phyloP scores from a whole-genome alignment of 2,888 invertebrate species.

The Thalpophila matura region DNA sequence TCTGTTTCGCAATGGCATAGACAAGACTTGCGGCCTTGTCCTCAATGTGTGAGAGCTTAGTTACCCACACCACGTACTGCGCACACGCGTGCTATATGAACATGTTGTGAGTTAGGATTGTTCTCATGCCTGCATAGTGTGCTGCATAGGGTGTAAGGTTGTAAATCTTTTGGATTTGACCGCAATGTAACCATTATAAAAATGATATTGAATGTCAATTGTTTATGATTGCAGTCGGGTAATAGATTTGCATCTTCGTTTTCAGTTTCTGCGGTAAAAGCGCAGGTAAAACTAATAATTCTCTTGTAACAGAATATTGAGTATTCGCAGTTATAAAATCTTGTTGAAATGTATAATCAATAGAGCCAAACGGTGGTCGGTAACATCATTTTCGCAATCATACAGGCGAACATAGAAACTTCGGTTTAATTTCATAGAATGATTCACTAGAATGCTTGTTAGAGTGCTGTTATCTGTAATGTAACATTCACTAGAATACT shows the following conservation, averaged over 20 bases:
- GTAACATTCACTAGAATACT: too few relatives aligned
- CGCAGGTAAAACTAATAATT: too few relatives aligned
- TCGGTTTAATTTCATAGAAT: too few relatives aligned
- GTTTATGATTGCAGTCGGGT: background rate
- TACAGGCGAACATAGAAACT: too few relatives aligned
- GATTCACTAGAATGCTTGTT: too few relatives aligned
- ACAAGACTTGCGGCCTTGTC: conserved; percentile 71
- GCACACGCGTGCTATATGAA: conserved; percentile 9
- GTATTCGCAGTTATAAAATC: too few relatives aligned
- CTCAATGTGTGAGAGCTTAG: conserved; percentile 71
- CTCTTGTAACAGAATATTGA: too few relatives aligned
- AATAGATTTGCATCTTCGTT: background rate
- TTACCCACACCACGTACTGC: conserved; percentile 45
- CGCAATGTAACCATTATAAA: background rate
- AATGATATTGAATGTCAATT: background rate
- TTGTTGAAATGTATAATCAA: too few relatives aligned
- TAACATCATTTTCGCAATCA: too few relatives aligned
- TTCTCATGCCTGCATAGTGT: conserved; percentile 16
- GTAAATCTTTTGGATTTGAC: conserved; percentile 21
- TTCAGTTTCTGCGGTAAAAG: background rate
- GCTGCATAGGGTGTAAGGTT: conserved; percentile 3
- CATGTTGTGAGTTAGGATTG: conserved; percentile 23
- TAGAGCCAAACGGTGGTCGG: too few relatives aligned
- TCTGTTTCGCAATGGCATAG: conserved; percentile 66
- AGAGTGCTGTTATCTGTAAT: too few relatives aligned